Evolutionary conservation across 2,113 vertebrate genomes (phyloP).

Genomic region (Sialia sialis): DNA sequence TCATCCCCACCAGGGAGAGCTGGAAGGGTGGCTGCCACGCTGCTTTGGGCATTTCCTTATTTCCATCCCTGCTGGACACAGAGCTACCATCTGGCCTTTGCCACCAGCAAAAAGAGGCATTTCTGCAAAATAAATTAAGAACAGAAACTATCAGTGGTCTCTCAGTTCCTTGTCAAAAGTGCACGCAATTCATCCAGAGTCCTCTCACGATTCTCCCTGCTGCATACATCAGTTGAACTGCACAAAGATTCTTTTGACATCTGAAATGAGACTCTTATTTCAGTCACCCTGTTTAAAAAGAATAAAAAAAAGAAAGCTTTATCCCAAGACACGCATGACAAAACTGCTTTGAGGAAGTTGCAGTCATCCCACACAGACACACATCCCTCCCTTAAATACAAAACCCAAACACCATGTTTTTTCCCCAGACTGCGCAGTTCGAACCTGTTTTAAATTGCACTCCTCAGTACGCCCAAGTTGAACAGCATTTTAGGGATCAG

Average conservation of each 20-base stretch:
- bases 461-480: background rate
- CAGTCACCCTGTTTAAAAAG: background rate
- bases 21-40: rapidly evolving
- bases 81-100: rapidly evolving
- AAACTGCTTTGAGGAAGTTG: background rate
- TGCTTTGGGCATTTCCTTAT: background rate
- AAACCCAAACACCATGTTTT: background rate
- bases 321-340: background rate
- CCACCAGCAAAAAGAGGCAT: background rate
- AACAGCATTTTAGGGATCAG: background rate
- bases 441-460: background rate
- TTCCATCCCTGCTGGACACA: rapidly evolving
- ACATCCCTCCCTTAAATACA: background rate
- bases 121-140: background rate
- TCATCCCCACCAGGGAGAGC: background rate
- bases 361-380: background rate
- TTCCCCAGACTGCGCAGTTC: background rate
- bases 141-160: background rate
- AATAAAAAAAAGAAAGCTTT: background rate
- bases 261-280: background rate
- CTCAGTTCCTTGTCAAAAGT: background rate
- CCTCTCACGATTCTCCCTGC: background rate
- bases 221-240: rapidly evolving
- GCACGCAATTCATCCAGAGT: rapidly evolving
- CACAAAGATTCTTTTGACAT: background rate